A percentile compares a stretch with the other conserved stretches of the same genome.
Evolutionary conservation across 2,888 invertebrate species (phyloP).

Genomic region (Polylopha cassiicola): DNA sequence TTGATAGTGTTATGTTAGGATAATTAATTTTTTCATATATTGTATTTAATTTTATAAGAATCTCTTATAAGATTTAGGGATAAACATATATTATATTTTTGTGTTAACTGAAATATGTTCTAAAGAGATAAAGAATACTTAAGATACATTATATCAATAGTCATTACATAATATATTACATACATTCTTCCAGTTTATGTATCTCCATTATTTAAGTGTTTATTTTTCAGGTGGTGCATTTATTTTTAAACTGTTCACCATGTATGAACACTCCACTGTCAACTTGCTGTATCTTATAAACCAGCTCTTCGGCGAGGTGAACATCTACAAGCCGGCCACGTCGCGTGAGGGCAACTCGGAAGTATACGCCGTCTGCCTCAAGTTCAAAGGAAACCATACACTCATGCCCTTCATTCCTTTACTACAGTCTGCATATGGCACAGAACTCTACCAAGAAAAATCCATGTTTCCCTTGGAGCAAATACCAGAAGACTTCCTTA

Average conservation of each 20-base stretch:
- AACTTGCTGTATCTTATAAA: conserved; percentile 87
- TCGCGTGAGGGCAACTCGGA: conserved; percentile 98
- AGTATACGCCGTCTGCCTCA: conserved; percentile 87
- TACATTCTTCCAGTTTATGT: no score
- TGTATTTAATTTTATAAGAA: no score
- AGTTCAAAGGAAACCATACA: conserved; percentile 71
- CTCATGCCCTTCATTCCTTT: conserved; percentile 58
- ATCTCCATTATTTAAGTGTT: no score
- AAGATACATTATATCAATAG: conserved; percentile 2
- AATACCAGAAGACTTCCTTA: conserved; percentile 80
- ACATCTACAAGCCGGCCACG: conserved; percentile 90
- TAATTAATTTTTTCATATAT: no score
- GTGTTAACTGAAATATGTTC: no score
- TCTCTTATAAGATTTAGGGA: no score
- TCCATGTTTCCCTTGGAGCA: conserved; percentile 78
- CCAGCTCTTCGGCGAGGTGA: conserved; percentile 83
- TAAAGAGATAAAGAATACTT: not conserved
- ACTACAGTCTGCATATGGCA: conserved; percentile 66
- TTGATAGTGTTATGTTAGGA: no score
- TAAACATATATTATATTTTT: no score
- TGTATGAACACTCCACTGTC: conserved; percentile 89
- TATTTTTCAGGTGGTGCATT: conserved; percentile 82
- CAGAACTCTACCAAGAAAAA: conserved; percentile 45
- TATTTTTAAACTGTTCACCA: conserved; percentile 93
- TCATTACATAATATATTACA: not conserved